Conservation (phyloP, 2,888 invertebrate species). For the Ichneumon xanthorius region DNA sequence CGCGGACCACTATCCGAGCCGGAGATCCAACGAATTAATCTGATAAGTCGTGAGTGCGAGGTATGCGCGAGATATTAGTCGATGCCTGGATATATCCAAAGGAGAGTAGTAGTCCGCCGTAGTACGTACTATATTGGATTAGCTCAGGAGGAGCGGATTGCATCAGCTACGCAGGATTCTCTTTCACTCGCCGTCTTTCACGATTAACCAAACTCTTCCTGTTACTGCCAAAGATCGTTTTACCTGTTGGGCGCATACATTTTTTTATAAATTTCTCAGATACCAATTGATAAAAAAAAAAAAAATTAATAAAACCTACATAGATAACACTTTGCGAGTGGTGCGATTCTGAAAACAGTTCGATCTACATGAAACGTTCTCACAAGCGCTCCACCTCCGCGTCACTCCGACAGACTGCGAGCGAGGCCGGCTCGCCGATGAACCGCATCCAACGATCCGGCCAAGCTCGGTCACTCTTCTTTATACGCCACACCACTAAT, state of each 20-base stretch:
- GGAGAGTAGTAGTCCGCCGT: constrained; percentile 30
- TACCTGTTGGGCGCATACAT: constrained; percentile 1
- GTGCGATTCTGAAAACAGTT: background rate
- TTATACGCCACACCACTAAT: constrained; percentile 55
- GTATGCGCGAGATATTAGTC: constrained; percentile 55
- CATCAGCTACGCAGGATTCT: constrained; percentile 35
- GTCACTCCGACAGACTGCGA: constrained; percentile 32
- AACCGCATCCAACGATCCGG: constrained; percentile 32
- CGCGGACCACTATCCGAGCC: constrained; percentile 16
- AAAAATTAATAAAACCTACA: constrained; percentile 22
- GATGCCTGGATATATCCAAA: constrained; percentile 60
- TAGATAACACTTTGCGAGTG: background rate
- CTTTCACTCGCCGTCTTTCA: constrained; percentile 31
- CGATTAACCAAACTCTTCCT: constrained; percentile 34
- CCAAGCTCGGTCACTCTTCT: constrained; percentile 50
- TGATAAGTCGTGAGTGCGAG: constrained; percentile 63
- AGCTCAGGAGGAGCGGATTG: constrained; percentile 6
- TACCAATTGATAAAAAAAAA: background rate
- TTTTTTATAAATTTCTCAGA: background rate
- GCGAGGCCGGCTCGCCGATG: constrained; percentile 26
- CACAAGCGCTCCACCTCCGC: background rate
- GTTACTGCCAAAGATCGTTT: constrained; percentile 22
- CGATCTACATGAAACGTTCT: background rate
- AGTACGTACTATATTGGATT: constrained; percentile 38
- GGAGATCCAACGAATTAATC: constrained; percentile 65